A percentile compares a stretch with the other conserved stretches of the same genome.
phyloP scores from a whole-genome alignment of 2,888 invertebrate species.

The Myathropa florea region DNA sequence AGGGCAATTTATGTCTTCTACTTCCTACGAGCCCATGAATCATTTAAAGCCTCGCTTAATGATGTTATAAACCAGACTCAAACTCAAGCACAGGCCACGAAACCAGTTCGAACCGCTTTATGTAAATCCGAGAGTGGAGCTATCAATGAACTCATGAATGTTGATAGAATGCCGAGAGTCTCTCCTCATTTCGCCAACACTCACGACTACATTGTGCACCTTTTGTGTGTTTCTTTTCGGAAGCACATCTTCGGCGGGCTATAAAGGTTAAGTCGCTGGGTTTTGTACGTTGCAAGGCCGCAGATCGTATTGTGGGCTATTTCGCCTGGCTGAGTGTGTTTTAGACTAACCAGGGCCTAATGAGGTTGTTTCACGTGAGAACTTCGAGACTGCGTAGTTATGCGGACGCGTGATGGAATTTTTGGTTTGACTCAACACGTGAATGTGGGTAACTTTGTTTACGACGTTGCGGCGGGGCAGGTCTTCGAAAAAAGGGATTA shows the following conservation, averaged over 20 bases:
- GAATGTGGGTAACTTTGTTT: not conserved
- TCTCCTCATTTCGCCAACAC: not conserved
- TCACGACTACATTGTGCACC: not conserved
- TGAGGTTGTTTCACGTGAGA: not conserved
- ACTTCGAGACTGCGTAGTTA: not conserved
- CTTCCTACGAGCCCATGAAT: conserved; percentile 14
- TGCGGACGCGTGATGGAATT: not conserved
- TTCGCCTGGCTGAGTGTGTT: not conserved
- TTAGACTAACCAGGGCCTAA: not conserved
- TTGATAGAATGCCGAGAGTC: not conserved
- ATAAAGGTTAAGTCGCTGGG: not conserved
- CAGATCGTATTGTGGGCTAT: not conserved
- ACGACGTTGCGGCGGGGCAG: not conserved
- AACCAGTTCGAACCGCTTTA: conserved; percentile 23
- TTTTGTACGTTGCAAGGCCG: not conserved
- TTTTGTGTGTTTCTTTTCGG: not conserved
- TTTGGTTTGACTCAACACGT: not conserved
- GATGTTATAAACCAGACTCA: not conserved
- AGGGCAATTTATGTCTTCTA: not conserved
- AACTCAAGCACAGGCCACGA: not conserved
- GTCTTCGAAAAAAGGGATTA: not conserved
- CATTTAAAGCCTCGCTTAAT: conserved; percentile 6
- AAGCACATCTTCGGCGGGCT: not conserved
- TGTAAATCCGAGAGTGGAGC: not conserved
- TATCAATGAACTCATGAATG: conserved; percentile 19